Conservation (phyloP, 2,888 invertebrate species). For the Peribatodes rhomboidaria region DNA sequence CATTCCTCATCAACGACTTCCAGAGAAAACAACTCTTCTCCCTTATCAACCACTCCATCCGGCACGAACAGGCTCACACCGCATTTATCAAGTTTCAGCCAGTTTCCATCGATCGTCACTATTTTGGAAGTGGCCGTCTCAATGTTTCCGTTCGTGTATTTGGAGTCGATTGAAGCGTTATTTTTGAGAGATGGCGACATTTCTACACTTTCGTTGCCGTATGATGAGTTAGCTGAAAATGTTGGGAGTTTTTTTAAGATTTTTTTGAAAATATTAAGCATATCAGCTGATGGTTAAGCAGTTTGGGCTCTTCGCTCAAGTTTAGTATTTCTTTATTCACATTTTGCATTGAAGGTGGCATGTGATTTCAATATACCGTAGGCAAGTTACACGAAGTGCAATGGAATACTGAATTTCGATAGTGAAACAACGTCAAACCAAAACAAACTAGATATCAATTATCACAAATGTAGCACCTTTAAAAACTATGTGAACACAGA, state of each 20-base stretch:
- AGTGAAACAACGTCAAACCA: too few relatives aligned
- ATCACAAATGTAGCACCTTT: too few relatives aligned
- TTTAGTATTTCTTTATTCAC: slow-evolving; percentile 8
- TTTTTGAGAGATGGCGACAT: slow-evolving; percentile 80
- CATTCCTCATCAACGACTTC: slow-evolving; percentile 96
- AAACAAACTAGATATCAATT: too few relatives aligned
- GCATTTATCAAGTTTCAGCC: slow-evolving; percentile 90
- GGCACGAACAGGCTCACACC: slow-evolving; percentile 95
- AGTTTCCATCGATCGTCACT: slow-evolving; percentile 87
- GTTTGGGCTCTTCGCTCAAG: slow-evolving; percentile 11
- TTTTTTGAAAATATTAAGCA: neutral
- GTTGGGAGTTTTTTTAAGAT: neutral
- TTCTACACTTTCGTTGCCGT: slow-evolving; percentile 82
- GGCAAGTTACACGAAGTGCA: neutral
- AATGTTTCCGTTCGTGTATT: slow-evolving; percentile 64
- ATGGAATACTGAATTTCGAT: neutral
- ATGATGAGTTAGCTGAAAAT: slow-evolving; percentile 79
- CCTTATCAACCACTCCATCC: slow-evolving; percentile 94
- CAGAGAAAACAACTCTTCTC: slow-evolving; percentile 94
- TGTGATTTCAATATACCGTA: neutral
- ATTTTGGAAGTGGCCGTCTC: slow-evolving; percentile 80
- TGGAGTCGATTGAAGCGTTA: slow-evolving; percentile 76
- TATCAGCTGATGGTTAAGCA: slow-evolving; percentile 1
- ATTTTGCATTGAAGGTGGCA: neutral
- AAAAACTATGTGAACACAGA: too few relatives aligned